Conservation (phyloP, 2,113 vertebrate species). For the Pao palembangensis region DNA sequence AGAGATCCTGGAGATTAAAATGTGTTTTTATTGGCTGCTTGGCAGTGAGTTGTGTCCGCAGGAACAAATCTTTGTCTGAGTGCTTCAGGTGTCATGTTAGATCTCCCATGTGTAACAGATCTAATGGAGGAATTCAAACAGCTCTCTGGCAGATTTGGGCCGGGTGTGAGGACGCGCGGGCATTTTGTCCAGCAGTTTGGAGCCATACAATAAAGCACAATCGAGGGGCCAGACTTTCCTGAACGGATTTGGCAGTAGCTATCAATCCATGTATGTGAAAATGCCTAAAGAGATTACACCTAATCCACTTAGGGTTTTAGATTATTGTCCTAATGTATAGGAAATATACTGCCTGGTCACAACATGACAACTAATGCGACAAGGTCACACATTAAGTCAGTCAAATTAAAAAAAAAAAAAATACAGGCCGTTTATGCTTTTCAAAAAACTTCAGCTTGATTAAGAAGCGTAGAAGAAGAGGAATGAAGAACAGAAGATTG, state of each 20-base stretch:
- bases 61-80: not conserved
- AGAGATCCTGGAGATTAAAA: too few species aligned
- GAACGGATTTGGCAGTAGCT: constrained; percentile 31
- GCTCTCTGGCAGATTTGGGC: not conserved
- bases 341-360: constrained; percentile 45
- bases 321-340: constrained; percentile 61
- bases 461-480: not conserved
- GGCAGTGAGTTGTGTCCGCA: not conserved
- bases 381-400: constrained; percentile 35
- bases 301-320: constrained; percentile 55
- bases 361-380: constrained; percentile 43
- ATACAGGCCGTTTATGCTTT: not conserved
- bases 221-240: constrained; percentile 29
- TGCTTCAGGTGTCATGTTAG: not conserved
- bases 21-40: too few species aligned
- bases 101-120: not conserved
- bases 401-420: not conserved
- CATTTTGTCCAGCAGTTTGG: too few species aligned
- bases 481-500: not conserved
- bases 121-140: not conserved
- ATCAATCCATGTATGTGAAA: constrained; percentile 46
- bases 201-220: too few species aligned
- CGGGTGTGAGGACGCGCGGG: too few species aligned
- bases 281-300: constrained; percentile 59
- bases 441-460: not conserved